These are phyloP conservation scores for Falco cherrug DNA, from an alignment of 2,797 vertebrate species.

Conservation along the genomic window DNA sequence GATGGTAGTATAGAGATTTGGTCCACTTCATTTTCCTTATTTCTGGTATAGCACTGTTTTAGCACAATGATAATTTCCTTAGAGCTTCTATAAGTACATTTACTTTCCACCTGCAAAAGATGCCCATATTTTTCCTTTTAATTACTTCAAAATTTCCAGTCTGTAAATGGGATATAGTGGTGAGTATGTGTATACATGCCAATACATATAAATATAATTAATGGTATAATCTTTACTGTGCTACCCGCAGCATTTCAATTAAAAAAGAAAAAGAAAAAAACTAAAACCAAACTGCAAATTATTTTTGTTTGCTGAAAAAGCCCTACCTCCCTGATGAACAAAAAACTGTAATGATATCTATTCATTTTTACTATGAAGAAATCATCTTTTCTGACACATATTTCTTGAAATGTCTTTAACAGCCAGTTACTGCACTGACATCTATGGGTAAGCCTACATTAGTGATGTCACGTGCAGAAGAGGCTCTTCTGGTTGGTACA, in stretches of 20 bases:
- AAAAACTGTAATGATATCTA: background rate
- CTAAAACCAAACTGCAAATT: background rate
- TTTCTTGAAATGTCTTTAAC: background rate
- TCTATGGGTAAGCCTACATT: background rate
- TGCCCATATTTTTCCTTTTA: background rate
- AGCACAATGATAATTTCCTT: background rate
- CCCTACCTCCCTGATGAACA: background rate
- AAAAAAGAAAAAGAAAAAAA: background rate
- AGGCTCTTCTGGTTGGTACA: background rate
- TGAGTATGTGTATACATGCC: background rate
- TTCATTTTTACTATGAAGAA: background rate
- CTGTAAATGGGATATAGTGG: background rate
- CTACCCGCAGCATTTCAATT: background rate
- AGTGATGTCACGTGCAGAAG: background rate
- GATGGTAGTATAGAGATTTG: background rate
- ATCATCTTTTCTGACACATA: rapidly evolving
- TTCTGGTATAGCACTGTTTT: background rate
- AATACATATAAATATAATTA: background rate
- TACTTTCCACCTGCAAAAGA: background rate
- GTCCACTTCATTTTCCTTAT: background rate
- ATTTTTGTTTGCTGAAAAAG: background rate
- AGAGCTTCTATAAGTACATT: background rate
- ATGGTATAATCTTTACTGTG: background rate
- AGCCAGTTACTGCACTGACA: background rate
- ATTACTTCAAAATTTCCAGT: background rate